Percentiles rank a stretch among this genome's conserved stretches.
Conservation (phyloP, 2,797 vertebrate species). For the Coluber constrictor region DNA sequence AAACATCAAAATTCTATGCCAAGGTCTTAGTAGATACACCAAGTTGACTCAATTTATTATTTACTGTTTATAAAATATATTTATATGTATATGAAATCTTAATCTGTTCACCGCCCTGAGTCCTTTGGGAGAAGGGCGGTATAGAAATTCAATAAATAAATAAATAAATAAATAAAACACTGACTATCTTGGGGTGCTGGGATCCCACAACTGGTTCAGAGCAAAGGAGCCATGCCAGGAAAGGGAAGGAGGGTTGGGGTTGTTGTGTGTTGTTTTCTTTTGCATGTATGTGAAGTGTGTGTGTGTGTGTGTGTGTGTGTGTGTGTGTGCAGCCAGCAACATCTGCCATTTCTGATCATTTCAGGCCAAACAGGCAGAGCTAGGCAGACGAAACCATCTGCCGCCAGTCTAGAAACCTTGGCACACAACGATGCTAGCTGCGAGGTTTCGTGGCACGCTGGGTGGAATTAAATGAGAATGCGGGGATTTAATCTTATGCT, state of each 20-base stretch:
- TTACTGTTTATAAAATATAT: too few species aligned
- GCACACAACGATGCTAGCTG: not conserved
- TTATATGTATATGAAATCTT: too few species aligned
- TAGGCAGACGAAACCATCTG: conserved; percentile 20
- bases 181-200: not conserved
- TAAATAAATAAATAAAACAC: too few species aligned
- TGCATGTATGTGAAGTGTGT: not conserved
- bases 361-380: conserved; percentile 7
- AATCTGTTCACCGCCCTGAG: too few species aligned
- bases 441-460: not conserved
- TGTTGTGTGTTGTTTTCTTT: not conserved
- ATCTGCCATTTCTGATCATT: not conserved
- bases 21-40: too few species aligned
- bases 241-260: not conserved
- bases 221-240: not conserved
- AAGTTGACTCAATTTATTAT: too few species aligned
- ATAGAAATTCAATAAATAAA: too few species aligned
- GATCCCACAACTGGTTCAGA: not conserved
- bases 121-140: too few species aligned
- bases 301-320: not conserved
- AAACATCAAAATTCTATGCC: too few species aligned
- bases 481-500: not conserved
- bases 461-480: not conserved
- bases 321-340: not conserved
- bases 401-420: conserved; percentile 5